Evolutionary conservation across 2,797 vertebrate genomes (phyloP), one percentile per base, ranked within the genome.

Genomic region (Anguilla megastoma): DNA sequence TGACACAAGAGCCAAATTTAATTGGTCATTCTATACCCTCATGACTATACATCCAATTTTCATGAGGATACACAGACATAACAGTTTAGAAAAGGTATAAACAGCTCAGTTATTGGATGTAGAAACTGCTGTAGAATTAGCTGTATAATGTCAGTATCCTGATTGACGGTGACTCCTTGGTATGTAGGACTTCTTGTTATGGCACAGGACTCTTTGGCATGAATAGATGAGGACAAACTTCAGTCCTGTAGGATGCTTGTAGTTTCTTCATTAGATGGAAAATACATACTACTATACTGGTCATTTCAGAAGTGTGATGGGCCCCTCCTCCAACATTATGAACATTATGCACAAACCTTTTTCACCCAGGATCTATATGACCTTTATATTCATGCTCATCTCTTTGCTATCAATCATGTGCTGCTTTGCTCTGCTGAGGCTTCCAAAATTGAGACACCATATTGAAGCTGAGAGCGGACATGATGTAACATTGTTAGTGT

Each of bases 401-500:
- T 50, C 14, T 0, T 50, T n/a, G 24, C 79, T n/a, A 50, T 48
- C 24, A n/a, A 82, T 82, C 79, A 48, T 82, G 24, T 82, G 45
- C 24, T 82, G 18, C 76, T 80, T 48, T 80, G 18, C 76, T 18
- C 76, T 14, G 8, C 6, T n/a, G 5, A 82, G 45, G 41, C 41
- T 14, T 9, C 41, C 45, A 50, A 82, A 50, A 48, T 45, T 45
- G 50, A 50, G 18, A 24, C 79, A n/a, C 45, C 45, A 50, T 82
- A 82, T 50, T 82, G 41, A 48, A 82, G 36, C 5, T 48, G 76
- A 82, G 36, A 82, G 79, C 48, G 79, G 45, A 50, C 45, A 50
- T 50, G 16, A 79, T 79, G 79, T 45, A 48, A 82, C 79, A 82
- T 82, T 48, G 79, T 82, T 24, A n/a, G 41, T 82, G 79, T 82